These are phyloP conservation scores for Mixornis gularis DNA, from an alignment of 2,113 vertebrate genomes.

Conservation along the genomic window DNA sequence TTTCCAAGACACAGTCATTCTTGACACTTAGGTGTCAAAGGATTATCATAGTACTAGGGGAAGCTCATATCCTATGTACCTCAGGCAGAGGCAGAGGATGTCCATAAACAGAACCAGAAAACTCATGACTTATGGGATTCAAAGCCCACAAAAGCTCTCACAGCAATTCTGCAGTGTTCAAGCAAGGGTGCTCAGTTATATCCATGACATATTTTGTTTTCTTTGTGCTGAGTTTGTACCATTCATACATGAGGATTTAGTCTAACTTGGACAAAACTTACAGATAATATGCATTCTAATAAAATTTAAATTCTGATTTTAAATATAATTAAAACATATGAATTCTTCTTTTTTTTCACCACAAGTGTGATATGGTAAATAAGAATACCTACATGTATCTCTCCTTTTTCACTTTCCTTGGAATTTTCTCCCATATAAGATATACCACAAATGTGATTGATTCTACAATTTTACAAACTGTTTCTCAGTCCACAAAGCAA, in stretches of 20 bases:
- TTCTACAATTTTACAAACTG: neutral
- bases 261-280: neutral
- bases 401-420: neutral
- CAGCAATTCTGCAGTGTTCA: neutral
- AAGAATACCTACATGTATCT: neutral
- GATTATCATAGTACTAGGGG: neutral
- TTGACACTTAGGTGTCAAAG: neutral
- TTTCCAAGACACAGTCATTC: neutral
- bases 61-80: neutral
- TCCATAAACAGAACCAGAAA: neutral
- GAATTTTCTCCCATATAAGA: neutral
- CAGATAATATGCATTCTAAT: neutral
- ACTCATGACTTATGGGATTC: neutral
- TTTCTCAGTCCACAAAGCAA: neutral
- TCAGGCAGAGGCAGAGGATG: neutral
- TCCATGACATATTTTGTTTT: neutral
- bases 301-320: neutral
- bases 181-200: neutral
- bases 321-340: neutral
- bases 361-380: fast-evolving
- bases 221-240: neutral
- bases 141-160: neutral
- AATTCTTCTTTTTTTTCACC: neutral
- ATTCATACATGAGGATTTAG: neutral
- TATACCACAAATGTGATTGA: neutral